These are phyloP conservation scores for Cheilosia grossa DNA, from an alignment of 2,888 invertebrate species.

Conservation along the genomic window DNA sequence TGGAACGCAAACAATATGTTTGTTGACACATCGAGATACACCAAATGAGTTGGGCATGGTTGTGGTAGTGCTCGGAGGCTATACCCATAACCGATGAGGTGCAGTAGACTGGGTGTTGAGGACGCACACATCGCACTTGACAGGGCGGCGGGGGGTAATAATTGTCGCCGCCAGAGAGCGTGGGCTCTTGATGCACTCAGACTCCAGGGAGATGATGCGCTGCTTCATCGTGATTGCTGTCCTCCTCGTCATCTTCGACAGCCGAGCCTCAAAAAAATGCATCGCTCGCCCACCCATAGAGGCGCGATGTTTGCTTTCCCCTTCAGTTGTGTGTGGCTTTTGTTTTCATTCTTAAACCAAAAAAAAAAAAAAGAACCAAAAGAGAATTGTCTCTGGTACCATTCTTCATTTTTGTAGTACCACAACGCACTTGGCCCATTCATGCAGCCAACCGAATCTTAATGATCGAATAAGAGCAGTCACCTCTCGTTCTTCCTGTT, in stretches of 20 bases:
- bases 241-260: conserved; percentile 73
- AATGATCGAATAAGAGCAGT: conserved; percentile 72
- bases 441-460: conserved; percentile 62
- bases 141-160: conserved; percentile 37
- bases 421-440: conserved; percentile 63
- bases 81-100: conserved; percentile 54
- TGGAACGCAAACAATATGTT: conserved; percentile 68
- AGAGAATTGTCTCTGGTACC: conserved; percentile 21
- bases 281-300: conserved; percentile 73
- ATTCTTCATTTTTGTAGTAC: conserved; percentile 28
- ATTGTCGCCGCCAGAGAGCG: conserved; percentile 68
- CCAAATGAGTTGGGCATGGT: conserved; percentile 27
- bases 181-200: conserved; percentile 69
- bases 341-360: conserved; percentile 71
- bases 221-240: conserved; percentile 71
- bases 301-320: conserved; percentile 75
- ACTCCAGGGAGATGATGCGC: conserved; percentile 32
- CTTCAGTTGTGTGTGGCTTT: conserved; percentile 67
- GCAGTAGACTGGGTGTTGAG: conserved; percentile 49
- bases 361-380: conserved; percentile 15
- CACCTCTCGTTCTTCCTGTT: conserved; percentile 70
- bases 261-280: conserved; percentile 67
- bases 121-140: conserved; percentile 48
- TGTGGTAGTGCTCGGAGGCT: conserved; percentile 52
- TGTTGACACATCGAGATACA: conserved; percentile 53